Conservation (phyloP, 2,113 vertebrate genomes). For the Urocolius indicus region DNA sequence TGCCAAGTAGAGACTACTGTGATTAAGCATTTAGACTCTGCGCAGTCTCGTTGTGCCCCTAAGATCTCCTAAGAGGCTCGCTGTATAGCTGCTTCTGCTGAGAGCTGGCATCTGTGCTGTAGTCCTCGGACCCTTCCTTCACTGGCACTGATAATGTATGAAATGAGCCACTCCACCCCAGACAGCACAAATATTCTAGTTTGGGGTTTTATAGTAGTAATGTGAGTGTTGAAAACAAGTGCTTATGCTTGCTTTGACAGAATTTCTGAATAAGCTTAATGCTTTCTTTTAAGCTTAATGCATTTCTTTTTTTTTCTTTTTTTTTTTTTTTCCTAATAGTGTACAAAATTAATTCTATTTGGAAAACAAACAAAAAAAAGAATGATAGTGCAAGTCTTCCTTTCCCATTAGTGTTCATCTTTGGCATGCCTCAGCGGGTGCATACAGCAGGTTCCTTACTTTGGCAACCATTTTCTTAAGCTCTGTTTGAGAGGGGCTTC, state of each 20-base stretch:
- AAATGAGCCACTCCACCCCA: background rate
- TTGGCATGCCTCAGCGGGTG: background rate
- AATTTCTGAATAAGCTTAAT: background rate
- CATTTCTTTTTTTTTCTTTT: no score
- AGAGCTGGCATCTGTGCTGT: background rate
- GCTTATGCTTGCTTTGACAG: background rate
- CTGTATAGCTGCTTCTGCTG: background rate
- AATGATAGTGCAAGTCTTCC: background rate
- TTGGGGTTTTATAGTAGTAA: background rate
- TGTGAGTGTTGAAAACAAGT: background rate
- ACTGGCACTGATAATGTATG: no score
- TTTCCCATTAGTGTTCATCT: background rate
- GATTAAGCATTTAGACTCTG: background rate
- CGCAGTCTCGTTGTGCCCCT: background rate
- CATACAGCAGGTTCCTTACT: background rate
- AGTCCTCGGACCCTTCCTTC: background rate
- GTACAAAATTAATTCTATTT: background rate
- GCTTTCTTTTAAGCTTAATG: no score
- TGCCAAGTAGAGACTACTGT: background rate
- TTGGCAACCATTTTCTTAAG: slow-evolving; percentile 43
- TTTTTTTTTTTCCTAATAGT: background rate
- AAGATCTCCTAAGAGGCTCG: accelerated
- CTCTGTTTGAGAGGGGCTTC: background rate
- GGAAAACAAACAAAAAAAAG: background rate
- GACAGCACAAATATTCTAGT: background rate